Percentiles rank a stretch among this genome's conserved stretches.
phyloP scores from a whole-genome alignment of 2,797 vertebrate genomes.

The Danio albolineatus region DNA sequence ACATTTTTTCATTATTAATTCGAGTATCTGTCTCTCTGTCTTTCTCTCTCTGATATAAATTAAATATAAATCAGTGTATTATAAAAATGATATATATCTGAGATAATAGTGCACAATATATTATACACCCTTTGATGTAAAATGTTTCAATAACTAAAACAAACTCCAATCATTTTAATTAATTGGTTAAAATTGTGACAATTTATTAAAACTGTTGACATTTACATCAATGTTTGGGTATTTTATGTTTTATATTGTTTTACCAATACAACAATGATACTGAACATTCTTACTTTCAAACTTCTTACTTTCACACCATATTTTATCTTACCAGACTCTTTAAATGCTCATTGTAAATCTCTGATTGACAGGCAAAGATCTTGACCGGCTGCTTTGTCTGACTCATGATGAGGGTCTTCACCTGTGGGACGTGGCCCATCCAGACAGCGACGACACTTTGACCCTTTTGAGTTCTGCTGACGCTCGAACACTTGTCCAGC shows the following conservation, averaged over 20 bases:
- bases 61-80: no score
- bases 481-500: slow-evolving; percentile 70
- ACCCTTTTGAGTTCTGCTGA: slow-evolving; percentile 79
- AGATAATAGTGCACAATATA: no score
- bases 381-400: slow-evolving; percentile 75
- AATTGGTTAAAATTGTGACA: neutral
- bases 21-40: no score
- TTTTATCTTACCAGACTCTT: neutral
- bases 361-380: slow-evolving; percentile 53
- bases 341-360: neutral
- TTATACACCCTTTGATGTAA: neutral
- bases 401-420: slow-evolving; percentile 89
- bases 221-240: neutral
- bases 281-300: neutral
- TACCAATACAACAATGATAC: neutral
- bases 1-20: no score
- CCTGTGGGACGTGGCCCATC: slow-evolving; percentile 88
- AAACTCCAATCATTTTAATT: neutral
- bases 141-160: neutral
- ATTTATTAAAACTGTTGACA: no score
- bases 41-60: no score
- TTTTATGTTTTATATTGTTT: neutral
- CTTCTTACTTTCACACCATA: no score
- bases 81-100: no score
- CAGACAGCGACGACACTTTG: slow-evolving; percentile 85